These are phyloP conservation scores for Aleiodes alternator DNA, from an alignment of 2,888 invertebrate species.

Conservation along the genomic window DNA sequence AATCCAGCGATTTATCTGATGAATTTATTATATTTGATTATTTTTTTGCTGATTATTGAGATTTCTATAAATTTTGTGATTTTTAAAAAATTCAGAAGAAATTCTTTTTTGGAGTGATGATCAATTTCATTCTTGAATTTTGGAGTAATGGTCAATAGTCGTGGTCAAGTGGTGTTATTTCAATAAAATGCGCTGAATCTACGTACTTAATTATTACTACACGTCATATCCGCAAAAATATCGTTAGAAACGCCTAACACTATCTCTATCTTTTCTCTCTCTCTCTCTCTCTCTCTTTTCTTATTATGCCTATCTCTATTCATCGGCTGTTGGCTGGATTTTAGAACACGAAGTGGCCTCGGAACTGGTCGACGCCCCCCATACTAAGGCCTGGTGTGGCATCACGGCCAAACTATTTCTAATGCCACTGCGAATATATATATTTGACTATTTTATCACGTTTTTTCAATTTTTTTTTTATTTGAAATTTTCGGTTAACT, in stretches of 20 bases:
- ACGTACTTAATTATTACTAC: neutral
- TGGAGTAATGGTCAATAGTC: too few relatives aligned
- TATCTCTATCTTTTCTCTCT: neutral
- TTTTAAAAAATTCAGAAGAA: too few relatives aligned
- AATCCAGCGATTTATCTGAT: too few relatives aligned
- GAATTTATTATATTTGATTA: too few relatives aligned
- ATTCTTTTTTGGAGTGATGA: too few relatives aligned
- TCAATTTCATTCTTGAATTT: too few relatives aligned
- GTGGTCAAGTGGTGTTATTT: too few relatives aligned
- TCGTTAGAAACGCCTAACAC: constrained; percentile 46
- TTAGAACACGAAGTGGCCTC: constrained; percentile 37
- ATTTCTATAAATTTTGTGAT: too few relatives aligned
- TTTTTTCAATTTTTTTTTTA: constrained; percentile 46
- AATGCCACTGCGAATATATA: constrained; percentile 55
- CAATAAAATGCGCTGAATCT: neutral
- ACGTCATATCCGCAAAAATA: constrained; percentile 42
- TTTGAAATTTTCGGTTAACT: neutral
- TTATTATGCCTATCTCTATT: constrained; percentile 24
- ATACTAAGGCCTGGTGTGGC: constrained; percentile 41
- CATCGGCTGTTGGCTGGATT: constrained; percentile 13
- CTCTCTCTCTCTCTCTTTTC: neutral
- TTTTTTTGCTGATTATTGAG: too few relatives aligned
- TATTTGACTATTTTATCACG: constrained; percentile 41
- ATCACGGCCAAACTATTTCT: constrained; percentile 68
- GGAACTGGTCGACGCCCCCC: constrained; percentile 46